These are phyloP conservation scores for Propithecus deckenii DNA, from an alignment of 2,797 vertebrate genomes.

Conservation along the genomic window DNA sequence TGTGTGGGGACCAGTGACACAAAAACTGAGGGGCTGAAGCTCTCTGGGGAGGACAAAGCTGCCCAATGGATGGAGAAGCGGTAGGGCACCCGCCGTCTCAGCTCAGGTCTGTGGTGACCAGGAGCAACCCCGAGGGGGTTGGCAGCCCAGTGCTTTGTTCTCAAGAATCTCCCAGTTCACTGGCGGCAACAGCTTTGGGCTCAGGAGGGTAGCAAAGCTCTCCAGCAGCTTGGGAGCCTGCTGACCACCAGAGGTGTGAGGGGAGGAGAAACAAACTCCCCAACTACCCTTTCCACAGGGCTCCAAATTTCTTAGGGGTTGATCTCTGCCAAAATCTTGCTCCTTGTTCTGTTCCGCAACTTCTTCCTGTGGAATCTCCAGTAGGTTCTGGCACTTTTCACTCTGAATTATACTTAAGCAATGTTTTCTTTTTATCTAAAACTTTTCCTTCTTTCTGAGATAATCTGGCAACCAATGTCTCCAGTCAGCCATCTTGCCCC, in stretches of 20 bases:
- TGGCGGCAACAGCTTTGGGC: too few relatives aligned
- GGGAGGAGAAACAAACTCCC: neutral
- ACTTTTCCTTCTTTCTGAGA: neutral
- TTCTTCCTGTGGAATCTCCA: neutral
- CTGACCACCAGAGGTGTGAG: neutral
- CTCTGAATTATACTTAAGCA: neutral
- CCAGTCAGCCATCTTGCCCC: neutral
- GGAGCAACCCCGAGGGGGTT: too few relatives aligned
- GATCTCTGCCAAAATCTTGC: neutral
- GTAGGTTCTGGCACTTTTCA: neutral
- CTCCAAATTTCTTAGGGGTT: neutral
- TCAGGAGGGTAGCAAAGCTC: neutral
- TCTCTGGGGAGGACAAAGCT: too few relatives aligned
- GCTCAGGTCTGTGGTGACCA: too few relatives aligned
- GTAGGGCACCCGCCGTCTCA: too few relatives aligned
- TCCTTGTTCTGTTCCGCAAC: neutral
- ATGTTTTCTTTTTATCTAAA: neutral
- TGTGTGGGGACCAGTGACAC: too few relatives aligned
- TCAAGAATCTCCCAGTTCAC: too few relatives aligned
- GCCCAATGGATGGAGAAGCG: too few relatives aligned
- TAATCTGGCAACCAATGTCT: neutral
- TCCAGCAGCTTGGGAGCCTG: neutral
- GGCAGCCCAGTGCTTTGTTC: too few relatives aligned
- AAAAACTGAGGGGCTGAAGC: too few relatives aligned
- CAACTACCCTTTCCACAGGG: neutral